These are phyloP conservation scores for Neotoma lepida DNA, from an alignment of 2,113 vertebrate species.

Conservation along the genomic window DNA sequence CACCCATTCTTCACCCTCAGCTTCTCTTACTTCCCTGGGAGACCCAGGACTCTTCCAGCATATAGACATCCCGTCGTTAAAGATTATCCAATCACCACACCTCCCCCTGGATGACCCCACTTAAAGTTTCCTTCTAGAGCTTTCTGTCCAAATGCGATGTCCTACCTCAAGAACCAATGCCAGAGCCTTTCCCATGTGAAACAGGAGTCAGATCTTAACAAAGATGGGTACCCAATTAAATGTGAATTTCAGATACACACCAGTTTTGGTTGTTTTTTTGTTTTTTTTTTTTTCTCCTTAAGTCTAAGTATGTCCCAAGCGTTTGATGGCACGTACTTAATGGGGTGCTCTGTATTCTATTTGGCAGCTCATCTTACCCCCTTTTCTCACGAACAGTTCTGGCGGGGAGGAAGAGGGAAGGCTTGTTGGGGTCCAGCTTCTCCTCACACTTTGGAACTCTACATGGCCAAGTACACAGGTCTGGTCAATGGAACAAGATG, in stretches of 20 bases:
- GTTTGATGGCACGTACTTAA: background rate
- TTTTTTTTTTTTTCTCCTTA: background rate
- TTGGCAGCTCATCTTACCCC: background rate
- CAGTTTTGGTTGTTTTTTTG: background rate
- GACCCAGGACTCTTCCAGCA: background rate
- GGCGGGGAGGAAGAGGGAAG: background rate
- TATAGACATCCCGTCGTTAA: background rate
- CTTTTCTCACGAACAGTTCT: background rate
- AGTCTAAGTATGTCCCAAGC: background rate
- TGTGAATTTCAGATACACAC: constrained; percentile 9
- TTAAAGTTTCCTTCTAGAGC: background rate
- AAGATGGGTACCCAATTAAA: background rate
- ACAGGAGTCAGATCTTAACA: background rate
- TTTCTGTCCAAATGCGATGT: background rate
- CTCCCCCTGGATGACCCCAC: background rate
- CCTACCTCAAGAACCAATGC: background rate
- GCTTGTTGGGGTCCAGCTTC: background rate
- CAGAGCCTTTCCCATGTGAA: background rate
- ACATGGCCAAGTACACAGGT: background rate
- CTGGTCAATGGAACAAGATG: background rate
- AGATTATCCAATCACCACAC: background rate
- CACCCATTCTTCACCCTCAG: background rate
- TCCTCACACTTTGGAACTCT: background rate
- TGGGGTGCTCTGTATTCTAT: background rate
- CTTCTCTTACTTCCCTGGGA: background rate